Conservation (phyloP, 2,113 vertebrate genomes). For the Lagopus leucura region DNA sequence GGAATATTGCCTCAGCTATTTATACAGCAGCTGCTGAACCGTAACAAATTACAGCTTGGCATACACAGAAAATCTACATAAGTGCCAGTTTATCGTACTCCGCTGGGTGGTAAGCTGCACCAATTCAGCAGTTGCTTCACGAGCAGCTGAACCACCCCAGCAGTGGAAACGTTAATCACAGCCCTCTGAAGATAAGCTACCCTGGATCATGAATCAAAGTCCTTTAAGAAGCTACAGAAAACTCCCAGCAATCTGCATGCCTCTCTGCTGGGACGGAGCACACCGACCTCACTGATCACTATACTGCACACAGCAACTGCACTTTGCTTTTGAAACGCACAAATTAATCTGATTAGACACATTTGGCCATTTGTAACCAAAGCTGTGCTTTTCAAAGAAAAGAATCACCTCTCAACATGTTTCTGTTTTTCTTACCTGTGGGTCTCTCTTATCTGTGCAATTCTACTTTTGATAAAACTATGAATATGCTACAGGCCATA, state of each 20-base stretch:
- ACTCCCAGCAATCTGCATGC: neutral
- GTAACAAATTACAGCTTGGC: conserved; percentile 65
- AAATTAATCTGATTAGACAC: neutral
- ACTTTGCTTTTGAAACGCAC: neutral
- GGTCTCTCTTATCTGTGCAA: neutral
- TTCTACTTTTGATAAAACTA: neutral
- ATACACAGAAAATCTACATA: neutral
- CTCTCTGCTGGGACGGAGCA: neutral
- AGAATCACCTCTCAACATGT: fast-evolving
- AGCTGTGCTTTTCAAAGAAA: neutral
- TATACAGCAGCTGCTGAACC: conserved; percentile 63
- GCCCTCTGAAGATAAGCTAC: conserved; percentile 51
- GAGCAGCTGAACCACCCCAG: conserved; percentile 38
- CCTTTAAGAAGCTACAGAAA: conserved; percentile 34
- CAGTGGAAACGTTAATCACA: neutral
- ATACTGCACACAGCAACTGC: fast-evolving
- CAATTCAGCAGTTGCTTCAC: conserved; percentile 29
- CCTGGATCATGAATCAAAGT: conserved; percentile 69
- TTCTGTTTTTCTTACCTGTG: neutral
- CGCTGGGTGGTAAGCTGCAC: conserved; percentile 6
- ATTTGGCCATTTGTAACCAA: neutral
- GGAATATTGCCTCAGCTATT: conserved; percentile 62
- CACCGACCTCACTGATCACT: fast-evolving
- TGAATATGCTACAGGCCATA: neutral
- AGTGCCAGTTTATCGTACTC: conserved; percentile 50